phyloP scores from a whole-genome alignment of 2,888 invertebrate species.

The Perizoma flavofasciatum region DNA sequence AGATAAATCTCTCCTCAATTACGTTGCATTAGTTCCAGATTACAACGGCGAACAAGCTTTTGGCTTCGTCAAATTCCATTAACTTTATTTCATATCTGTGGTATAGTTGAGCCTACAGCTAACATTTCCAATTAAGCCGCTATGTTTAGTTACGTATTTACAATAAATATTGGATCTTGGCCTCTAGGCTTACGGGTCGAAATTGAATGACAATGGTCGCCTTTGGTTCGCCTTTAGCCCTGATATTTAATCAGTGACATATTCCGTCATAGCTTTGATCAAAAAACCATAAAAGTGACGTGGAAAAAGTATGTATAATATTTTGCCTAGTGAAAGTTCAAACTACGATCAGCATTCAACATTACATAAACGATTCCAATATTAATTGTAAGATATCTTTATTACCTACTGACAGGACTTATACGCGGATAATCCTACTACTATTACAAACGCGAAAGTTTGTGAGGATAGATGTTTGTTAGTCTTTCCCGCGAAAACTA shows the following conservation, averaged over 20 bases:
- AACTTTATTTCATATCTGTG: slow-evolving; percentile 40
- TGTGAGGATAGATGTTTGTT: too few species aligned
- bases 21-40: slow-evolving; percentile 51
- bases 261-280: slow-evolving; percentile 34
- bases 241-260: slow-evolving; percentile 37
- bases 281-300: slow-evolving; percentile 48
- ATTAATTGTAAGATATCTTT: too few species aligned
- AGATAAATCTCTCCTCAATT: slow-evolving; percentile 48
- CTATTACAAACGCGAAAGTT: too few species aligned
- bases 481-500: too few species aligned
- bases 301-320: slow-evolving; percentile 44
- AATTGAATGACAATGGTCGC: slow-evolving; percentile 14
- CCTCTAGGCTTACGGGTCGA: slow-evolving; percentile 17
- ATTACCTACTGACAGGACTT: too few species aligned
- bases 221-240: slow-evolving; percentile 22
- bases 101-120: slow-evolving; percentile 33
- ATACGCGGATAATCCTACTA: too few species aligned
- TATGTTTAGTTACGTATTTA: slow-evolving; percentile 16
- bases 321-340: too few species aligned
- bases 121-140: slow-evolving; percentile 44
- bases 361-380: too few species aligned
- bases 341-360: too few species aligned
- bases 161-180: slow-evolving; percentile 25
- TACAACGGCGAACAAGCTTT: slow-evolving; percentile 43
- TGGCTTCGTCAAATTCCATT: slow-evolving; percentile 42